phyloP scores from a whole-genome alignment of 2,797 vertebrate genomes.

The Selene dorsalis region DNA sequence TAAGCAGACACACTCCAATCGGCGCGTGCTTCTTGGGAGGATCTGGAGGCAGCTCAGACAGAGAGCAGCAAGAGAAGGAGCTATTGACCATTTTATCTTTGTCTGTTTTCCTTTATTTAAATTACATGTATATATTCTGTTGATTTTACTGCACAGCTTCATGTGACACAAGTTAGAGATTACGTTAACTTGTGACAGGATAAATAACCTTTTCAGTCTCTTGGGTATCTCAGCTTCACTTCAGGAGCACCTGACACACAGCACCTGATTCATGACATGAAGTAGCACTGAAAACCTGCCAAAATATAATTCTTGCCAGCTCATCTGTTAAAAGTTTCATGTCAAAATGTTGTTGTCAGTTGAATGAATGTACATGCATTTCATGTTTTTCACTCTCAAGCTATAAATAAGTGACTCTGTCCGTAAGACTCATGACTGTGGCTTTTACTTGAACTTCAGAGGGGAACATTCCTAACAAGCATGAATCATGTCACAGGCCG shows the following conservation, averaged over 20 bases:
- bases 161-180: background rate
- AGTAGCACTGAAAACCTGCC: background rate
- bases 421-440: too few relatives aligned
- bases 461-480: background rate
- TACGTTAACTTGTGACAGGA: background rate
- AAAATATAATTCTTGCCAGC: background rate
- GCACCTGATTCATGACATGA: background rate
- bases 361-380: background rate
- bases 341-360: background rate
- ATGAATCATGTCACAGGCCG: constrained; percentile 8
- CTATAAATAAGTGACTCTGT: constrained; percentile 17
- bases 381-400: constrained; percentile 1
- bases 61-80: constrained; percentile 27
- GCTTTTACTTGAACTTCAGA: too few relatives aligned
- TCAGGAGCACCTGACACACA: background rate
- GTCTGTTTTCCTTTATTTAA: constrained; percentile 16
- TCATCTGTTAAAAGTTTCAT: background rate
- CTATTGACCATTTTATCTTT: constrained; percentile 34
- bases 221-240: background rate
- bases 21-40: constrained; percentile 37
- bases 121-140: constrained; percentile 24
- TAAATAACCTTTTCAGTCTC: background rate
- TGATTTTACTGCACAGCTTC: constrained; percentile 12
- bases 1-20: constrained; percentile 48
- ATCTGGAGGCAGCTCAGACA: constrained; percentile 37